phyloP scores from a whole-genome alignment of 2,888 invertebrate species.

The Rosalia funebris region DNA sequence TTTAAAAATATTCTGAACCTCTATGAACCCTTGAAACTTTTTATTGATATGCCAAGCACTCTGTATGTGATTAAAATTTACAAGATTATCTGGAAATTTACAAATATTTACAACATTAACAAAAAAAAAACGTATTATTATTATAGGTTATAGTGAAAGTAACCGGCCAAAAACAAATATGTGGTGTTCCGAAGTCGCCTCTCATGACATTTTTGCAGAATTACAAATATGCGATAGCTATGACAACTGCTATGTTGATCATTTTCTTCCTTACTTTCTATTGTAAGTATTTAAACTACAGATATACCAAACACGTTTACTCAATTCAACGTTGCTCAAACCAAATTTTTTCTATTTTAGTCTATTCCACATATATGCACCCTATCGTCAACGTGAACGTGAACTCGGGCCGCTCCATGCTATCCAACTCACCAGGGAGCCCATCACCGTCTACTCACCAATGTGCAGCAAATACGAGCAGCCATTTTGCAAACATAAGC shows the following conservation, averaged over 20 bases:
- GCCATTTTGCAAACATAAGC: constrained; percentile 26
- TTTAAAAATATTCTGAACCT: no score
- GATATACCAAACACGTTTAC: no score
- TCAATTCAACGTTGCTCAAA: not conserved
- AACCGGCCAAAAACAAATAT: constrained; percentile 42
- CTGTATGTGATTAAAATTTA: no score
- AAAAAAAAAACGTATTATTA: no score
- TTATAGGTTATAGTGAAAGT: constrained; percentile 49
- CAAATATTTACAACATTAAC: no score
- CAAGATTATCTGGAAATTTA: no score
- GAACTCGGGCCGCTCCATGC: constrained; percentile 32
- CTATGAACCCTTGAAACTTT: no score
- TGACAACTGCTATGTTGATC: constrained; percentile 51
- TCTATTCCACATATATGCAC: constrained; percentile 60
- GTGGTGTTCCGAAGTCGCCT: constrained; percentile 44
- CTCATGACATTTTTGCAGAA: constrained; percentile 45
- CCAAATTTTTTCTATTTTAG: constrained; percentile 44
- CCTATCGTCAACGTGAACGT: constrained; percentile 60
- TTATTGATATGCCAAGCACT: no score
- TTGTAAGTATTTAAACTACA: constrained; percentile 51
- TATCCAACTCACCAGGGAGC: constrained; percentile 7
- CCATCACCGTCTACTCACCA: constrained; percentile 2
- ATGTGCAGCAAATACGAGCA: constrained; percentile 24
- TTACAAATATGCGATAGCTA: constrained; percentile 51
- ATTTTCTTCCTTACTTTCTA: constrained; percentile 59